Evolutionary conservation across 1,140 invertebrate genomes (phyloP), one percentile per base, ranked within the genome.

Genomic region (Ridgeia piscesae): DNA sequence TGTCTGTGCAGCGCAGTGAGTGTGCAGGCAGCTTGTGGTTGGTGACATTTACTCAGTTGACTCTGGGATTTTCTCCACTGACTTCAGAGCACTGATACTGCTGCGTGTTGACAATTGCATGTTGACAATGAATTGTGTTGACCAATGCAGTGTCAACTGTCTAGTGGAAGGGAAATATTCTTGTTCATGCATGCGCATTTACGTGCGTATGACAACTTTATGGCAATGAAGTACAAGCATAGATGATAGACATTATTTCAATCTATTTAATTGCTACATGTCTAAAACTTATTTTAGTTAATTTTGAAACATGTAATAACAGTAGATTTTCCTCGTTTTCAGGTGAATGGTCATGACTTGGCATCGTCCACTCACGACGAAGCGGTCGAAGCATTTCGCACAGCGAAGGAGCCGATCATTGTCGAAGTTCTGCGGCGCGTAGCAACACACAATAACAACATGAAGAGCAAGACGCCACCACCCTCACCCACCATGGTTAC

Each of bases 301-400:
- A 77, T 27, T 77, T 77, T 17, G 27, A 77, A 21, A 17, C 14
- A 8, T 33, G 33, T 27, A n/a, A 90, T 21, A 31, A 90, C 14
- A 89, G 89, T 91, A 35, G 17, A 42, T 91, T 91, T 33, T 91
- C 91, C 42, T 14, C 11, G 42, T 91, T 35, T 4, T 50, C 95
- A 98, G 97, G 97, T 98, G 92, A 98, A 98, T 96, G 97, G 97
- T 92, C 97, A 96, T 94, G 97, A 98, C 95, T 96, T 98, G 93
- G 97, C 97, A 93, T 95, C 96, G 77, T 95, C 96, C 21, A 96
- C 97, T 94, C 97, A 97, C 95, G 97, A 97, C 95, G 97, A 97
- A 94, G 97, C 97, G 58, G 97, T 97, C 92, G 97, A 97, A 94
- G 97, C 97, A 94, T 98, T 98, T 96, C 96, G 97, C 93, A 96